Percentiles rank a stretch among this genome's conserved stretches.
phyloP scores from a whole-genome alignment of 2,113 vertebrate species.

The Passer montanus region DNA sequence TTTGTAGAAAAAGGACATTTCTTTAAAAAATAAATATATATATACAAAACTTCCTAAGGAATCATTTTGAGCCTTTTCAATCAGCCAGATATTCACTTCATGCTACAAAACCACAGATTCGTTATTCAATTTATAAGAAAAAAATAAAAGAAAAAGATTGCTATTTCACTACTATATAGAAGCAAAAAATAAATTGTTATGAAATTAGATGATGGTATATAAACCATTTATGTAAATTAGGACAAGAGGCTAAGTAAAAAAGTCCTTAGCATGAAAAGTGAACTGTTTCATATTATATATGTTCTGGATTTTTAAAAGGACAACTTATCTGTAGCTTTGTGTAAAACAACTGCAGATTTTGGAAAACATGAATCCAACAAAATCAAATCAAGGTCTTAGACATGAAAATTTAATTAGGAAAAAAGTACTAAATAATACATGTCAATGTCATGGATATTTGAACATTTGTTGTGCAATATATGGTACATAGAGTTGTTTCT shows the following conservation, averaged over 20 bases:
- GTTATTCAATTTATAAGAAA: conserved; percentile 25
- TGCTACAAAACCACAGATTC: not conserved
- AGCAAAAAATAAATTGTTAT: conserved; percentile 44
- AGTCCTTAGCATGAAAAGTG: conserved; percentile 26
- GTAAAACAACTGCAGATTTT: not conserved
- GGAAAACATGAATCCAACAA: conserved; percentile 20
- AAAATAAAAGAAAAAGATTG: not conserved
- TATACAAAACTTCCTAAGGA: not conserved
- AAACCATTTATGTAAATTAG: conserved; percentile 68
- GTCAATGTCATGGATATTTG: not conserved
- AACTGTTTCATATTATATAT: not conserved
- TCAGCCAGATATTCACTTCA: conserved; percentile 23
- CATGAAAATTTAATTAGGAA: conserved; percentile 52
- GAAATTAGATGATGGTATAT: conserved; percentile 52
- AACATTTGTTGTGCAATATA: not conserved
- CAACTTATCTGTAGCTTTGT: conserved; percentile 13
- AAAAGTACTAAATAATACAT: conserved; percentile 17
- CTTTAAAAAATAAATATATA: not conserved
- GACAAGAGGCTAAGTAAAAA: conserved; percentile 54
- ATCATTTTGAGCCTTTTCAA: conserved; percentile 14
- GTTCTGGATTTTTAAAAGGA: conserved; percentile 29
- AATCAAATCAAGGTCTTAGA: conserved; percentile 39
- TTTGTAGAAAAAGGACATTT: not conserved
- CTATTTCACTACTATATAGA: conserved; percentile 20
- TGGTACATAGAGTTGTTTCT: not conserved